These are phyloP conservation scores for Ceuthmochares aereus DNA, from an alignment of 2,113 vertebrate species.

Conservation along the genomic window DNA sequence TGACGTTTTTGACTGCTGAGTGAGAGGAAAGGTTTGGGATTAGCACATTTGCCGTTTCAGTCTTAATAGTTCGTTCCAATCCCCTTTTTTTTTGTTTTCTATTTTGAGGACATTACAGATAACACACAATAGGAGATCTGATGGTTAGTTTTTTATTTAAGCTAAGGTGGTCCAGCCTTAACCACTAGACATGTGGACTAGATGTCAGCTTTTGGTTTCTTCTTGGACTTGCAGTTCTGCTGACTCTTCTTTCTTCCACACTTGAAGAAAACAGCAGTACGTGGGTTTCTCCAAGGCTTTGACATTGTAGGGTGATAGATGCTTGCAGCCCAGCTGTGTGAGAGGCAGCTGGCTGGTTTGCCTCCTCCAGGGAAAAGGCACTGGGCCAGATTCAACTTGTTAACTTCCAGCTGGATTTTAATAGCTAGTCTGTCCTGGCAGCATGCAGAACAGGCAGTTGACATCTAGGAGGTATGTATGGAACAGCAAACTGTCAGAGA, in stretches of 20 bases:
- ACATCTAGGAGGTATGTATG: not conserved
- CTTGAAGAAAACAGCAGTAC: not conserved
- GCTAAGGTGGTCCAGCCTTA: not conserved
- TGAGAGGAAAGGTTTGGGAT: not conserved
- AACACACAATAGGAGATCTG: not conserved
- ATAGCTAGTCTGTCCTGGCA: not conserved
- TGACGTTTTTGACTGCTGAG: not conserved
- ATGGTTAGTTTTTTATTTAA: not conserved
- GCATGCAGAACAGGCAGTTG: not conserved
- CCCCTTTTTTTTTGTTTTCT: not conserved
- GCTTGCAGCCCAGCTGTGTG: not conserved
- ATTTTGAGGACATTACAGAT: not conserved
- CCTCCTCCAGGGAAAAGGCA: not conserved
- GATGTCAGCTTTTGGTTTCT: not conserved
- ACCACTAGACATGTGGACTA: not conserved
- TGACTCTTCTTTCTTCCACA: not conserved
- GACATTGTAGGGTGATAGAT: accelerated
- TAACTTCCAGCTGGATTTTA: constrained; percentile 13
- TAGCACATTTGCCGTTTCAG: not conserved
- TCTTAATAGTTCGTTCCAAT: not conserved
- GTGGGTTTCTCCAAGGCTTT: not conserved
- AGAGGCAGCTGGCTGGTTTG: not conserved
- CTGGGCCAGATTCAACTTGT: not conserved
- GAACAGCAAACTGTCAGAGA: not conserved
- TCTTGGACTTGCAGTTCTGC: not conserved